Percentiles rank a stretch among this genome's conserved stretches.
phyloP scores from a whole-genome alignment of 2,888 invertebrate species.

The Acronicta psi region DNA sequence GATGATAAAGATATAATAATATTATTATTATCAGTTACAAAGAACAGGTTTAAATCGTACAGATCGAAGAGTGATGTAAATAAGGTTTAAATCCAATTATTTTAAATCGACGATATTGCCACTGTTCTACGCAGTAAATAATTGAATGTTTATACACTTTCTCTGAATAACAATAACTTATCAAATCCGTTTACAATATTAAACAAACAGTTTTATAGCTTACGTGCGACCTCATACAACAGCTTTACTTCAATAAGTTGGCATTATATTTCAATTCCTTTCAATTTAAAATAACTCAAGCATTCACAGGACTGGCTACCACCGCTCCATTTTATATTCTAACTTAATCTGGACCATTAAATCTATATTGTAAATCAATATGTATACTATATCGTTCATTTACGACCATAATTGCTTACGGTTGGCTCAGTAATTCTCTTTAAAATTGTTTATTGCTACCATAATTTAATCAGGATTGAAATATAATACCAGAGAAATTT shows the following conservation, averaged over 20 bases:
- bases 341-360: conserved; percentile 45
- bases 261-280: conserved; percentile 25
- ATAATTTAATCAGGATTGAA: conserved; percentile 77
- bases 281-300: conserved; percentile 48
- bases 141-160: conserved; percentile 4
- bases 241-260: conserved; percentile 14
- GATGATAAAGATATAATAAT: too few species aligned
- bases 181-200: conserved; percentile 21
- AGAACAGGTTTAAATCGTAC: too few species aligned
- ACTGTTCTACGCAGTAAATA: conserved; percentile 8
- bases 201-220: conserved; percentile 31
- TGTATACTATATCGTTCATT: conserved; percentile 63
- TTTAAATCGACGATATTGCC: not conserved
- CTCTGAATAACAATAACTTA: conserved; percentile 28
- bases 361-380: conserved; percentile 60
- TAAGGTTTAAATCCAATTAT: not conserved
- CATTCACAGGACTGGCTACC: conserved; percentile 16
- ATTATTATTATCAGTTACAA: too few species aligned
- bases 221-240: conserved; percentile 12
- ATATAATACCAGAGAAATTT: conserved; percentile 70
- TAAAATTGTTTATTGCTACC: conserved; percentile 69
- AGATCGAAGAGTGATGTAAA: too few species aligned
- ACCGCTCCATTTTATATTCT: conserved; percentile 44
- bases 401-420: conserved; percentile 69
- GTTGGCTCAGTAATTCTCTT: conserved; percentile 69